Evolutionary conservation across 2,797 vertebrate genomes (phyloP).

Genomic region (Acanthurus tractus): DNA sequence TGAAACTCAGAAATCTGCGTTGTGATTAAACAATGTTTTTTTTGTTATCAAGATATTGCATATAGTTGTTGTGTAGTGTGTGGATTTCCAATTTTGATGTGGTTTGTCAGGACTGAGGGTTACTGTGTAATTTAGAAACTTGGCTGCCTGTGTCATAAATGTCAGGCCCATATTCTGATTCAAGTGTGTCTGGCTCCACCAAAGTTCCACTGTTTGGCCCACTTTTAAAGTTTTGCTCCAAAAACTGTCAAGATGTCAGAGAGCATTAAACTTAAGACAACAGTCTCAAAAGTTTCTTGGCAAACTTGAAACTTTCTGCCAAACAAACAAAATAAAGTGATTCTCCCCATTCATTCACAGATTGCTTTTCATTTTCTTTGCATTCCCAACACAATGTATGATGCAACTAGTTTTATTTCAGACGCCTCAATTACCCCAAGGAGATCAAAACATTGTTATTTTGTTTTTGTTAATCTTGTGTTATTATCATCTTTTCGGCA

Average conservation of each 20-base stretch:
- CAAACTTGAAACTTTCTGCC: neutral
- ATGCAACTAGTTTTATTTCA: neutral
- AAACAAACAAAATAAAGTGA: neutral
- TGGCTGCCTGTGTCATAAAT: no score
- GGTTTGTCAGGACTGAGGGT: no score
- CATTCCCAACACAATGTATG: neutral
- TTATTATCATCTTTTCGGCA: conserved; percentile 13
- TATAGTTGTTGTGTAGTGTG: no score
- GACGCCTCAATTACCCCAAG: neutral
- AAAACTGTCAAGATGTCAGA: neutral
- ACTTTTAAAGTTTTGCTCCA: neutral
- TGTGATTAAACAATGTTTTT: no score
- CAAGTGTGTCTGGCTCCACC: neutral
- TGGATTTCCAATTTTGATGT: no score
- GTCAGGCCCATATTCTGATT: no score
- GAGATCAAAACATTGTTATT: conserved; percentile 1
- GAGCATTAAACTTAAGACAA: neutral
- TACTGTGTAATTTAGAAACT: no score
- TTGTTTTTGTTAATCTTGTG: neutral
- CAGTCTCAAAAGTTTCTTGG: neutral
- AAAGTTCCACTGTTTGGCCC: neutral
- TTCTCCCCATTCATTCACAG: neutral
- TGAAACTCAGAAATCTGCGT: no score
- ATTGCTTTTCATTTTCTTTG: no score
- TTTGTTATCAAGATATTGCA: no score